phyloP scores from a whole-genome alignment of 2,797 vertebrate species.

The Micropoecilia bifurca region DNA sequence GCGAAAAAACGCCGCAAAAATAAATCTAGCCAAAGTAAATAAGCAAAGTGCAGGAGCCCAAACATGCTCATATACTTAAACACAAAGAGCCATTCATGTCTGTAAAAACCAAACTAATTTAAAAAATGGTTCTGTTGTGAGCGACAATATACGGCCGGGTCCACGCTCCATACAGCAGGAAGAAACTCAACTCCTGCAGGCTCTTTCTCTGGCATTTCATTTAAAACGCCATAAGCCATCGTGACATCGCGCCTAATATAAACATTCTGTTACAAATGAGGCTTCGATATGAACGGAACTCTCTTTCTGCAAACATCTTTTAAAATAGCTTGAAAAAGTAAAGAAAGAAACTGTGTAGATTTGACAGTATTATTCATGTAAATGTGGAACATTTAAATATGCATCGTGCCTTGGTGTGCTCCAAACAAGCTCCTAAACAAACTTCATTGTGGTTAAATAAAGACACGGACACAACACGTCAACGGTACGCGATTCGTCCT shows the following conservation, averaged over 20 bases:
- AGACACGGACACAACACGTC: neutral
- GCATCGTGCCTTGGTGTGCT: neutral
- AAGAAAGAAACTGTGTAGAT: neutral
- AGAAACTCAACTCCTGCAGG: neutral
- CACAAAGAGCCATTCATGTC: neutral
- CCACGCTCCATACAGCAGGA: neutral
- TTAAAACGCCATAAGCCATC: neutral
- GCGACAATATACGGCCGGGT: neutral
- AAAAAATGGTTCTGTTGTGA: neutral
- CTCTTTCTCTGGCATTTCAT: neutral
- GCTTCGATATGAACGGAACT: neutral
- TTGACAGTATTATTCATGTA: neutral
- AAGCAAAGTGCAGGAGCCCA: neutral
- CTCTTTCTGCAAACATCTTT: neutral
- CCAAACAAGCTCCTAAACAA: neutral
- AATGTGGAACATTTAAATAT: neutral
- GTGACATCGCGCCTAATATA: neutral
- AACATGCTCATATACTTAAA: neutral
- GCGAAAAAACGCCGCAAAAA: neutral
- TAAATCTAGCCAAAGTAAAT: neutral
- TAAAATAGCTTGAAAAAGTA: neutral
- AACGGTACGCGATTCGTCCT: neutral
- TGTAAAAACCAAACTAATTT: neutral
- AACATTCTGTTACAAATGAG: neutral
- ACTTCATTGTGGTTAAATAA: neutral